Percentiles rank a stretch among this genome's conserved stretches.
These are phyloP conservation scores for Oasisia sp. DNA, from an alignment of 2,888 invertebrate species.

Conservation along the genomic window DNA sequence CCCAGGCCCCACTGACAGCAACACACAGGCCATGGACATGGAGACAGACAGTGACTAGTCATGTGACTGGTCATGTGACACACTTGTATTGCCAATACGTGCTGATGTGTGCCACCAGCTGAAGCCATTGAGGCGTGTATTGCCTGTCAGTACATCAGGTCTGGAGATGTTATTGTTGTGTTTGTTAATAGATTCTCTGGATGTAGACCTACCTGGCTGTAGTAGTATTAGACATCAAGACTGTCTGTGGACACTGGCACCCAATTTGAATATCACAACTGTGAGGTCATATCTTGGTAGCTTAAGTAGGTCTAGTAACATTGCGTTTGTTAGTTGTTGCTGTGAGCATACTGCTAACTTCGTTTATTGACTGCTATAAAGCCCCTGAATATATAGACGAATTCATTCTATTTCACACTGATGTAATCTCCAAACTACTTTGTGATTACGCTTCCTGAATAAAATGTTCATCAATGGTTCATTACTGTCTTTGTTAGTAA, in stretches of 20 bases:
- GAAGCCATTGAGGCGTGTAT: no score
- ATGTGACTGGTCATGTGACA: no score
- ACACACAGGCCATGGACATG: constrained; percentile 17
- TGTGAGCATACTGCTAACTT: neutral
- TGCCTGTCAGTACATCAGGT: neutral
- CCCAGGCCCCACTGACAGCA: neutral
- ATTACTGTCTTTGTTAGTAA: neutral
- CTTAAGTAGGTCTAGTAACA: neutral
- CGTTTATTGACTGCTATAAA: neutral
- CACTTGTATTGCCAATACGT: no score
- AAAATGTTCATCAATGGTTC: neutral
- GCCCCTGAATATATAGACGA: neutral
- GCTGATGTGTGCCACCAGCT: no score
- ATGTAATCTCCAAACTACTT: neutral
- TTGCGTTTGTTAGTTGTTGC: neutral
- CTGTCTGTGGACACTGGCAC: no score
- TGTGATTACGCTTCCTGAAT: neutral
- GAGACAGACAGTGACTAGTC: neutral
- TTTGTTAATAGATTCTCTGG: neutral
- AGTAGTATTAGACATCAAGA: neutral
- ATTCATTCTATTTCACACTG: neutral
- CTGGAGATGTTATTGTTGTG: neutral
- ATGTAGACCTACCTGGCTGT: neutral
- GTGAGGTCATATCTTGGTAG: neutral
- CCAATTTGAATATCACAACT: no score